phyloP scores from a whole-genome alignment of 2,797 vertebrate genomes.

The Crax fasciolata region DNA sequence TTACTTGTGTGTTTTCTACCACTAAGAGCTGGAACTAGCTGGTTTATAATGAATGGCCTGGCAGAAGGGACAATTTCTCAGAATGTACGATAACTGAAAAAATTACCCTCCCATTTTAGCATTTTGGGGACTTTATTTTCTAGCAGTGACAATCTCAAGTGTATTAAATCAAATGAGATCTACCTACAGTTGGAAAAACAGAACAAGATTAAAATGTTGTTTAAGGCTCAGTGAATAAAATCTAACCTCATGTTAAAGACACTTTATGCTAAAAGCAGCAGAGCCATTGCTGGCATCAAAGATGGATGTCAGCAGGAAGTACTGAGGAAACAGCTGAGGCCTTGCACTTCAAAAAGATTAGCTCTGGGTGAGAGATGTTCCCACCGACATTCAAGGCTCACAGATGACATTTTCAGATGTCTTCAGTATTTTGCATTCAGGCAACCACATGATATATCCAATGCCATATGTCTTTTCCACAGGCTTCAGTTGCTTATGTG shows the following conservation, averaged over 20 bases:
- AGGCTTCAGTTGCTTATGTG: constrained; percentile 12
- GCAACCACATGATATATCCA: constrained; percentile 7
- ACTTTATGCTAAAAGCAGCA: constrained; percentile 34
- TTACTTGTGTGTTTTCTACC: neutral
- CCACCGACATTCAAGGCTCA: constrained; percentile 52
- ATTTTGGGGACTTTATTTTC: neutral
- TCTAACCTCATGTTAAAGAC: neutral
- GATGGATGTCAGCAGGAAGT: constrained; percentile 60
- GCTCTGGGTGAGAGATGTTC: constrained; percentile 64
- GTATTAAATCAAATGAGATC: neutral
- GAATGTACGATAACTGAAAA: neutral
- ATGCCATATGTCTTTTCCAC: constrained; percentile 48
- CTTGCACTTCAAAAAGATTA: constrained; percentile 65
- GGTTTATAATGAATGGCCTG: neutral
- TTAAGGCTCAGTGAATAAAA: constrained; percentile 21
- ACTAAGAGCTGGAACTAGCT: neutral
- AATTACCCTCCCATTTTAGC: neutral
- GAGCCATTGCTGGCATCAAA: constrained; percentile 62
- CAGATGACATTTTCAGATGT: constrained; percentile 75
- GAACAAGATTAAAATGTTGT: neutral
- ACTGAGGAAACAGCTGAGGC: constrained; percentile 66
- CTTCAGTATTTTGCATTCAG: constrained; percentile 44
- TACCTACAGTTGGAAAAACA: neutral
- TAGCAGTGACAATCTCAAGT: neutral
- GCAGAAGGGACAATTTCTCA: neutral